phyloP scores from a whole-genome alignment of 1,140 invertebrate genomes.

The Atopsyche davidsoni region DNA sequence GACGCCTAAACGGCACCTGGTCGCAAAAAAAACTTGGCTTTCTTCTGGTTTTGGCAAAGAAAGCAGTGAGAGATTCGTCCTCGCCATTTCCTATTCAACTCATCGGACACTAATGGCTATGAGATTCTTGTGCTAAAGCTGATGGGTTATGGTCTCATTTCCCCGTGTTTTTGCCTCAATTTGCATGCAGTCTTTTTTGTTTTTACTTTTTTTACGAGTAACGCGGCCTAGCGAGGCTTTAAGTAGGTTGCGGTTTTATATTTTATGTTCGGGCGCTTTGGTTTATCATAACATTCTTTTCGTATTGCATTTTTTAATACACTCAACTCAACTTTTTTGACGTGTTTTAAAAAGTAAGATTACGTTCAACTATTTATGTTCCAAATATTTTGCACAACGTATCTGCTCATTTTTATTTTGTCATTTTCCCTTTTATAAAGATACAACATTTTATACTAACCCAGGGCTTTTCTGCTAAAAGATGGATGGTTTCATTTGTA shows the following conservation, averaged over 20 bases:
- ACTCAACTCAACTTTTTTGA: not conserved
- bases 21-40: conserved; percentile 12
- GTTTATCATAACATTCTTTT: too few relatives aligned
- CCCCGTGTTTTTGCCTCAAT: conserved; percentile 5
- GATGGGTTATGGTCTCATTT: conserved; percentile 23
- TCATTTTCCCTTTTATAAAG: not conserved
- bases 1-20: conserved; percentile 15
- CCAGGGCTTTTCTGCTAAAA: not conserved
- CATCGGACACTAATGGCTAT: conserved; percentile 24
- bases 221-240: too few relatives aligned
- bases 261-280: too few relatives aligned
- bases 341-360: not conserved
- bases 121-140: conserved; percentile 15
- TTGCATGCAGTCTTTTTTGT: not conserved
- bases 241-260: too few relatives aligned
- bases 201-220: not conserved
- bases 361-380: not conserved
- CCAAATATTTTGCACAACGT: too few relatives aligned
- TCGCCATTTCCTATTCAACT: conserved; percentile 16
- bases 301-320: too few relatives aligned
- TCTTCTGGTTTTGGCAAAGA: conserved; percentile 11
- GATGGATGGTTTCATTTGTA: not conserved
- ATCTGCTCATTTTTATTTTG: not conserved
- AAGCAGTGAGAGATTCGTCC: conserved; percentile 13
- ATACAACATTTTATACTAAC: not conserved